Percentiles rank a stretch among this genome's conserved stretches.
Conservation (phyloP, 2,113 vertebrate genomes). For the Pygoscelis antarcticus region DNA sequence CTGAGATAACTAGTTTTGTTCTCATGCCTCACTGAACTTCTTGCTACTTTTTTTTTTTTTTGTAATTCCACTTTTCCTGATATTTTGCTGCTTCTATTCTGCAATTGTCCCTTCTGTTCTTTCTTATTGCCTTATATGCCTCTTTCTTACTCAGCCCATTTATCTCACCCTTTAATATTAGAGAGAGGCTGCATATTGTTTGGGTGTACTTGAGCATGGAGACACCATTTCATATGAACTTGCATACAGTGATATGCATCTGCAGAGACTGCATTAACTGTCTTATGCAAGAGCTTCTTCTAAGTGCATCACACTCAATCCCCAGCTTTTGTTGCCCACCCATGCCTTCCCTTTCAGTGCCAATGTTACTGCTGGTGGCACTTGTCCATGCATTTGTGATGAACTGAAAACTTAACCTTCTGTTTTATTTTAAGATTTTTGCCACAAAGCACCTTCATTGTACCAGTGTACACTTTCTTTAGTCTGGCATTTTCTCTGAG, state of each 20-base stretch:
- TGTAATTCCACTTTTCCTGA: background rate
- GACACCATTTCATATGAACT: background rate
- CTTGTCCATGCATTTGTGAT: background rate
- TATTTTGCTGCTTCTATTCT: background rate
- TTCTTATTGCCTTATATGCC: background rate
- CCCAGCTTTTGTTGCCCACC: background rate
- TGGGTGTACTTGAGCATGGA: background rate
- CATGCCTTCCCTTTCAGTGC: background rate
- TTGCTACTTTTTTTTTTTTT: background rate
- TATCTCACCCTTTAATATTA: background rate
- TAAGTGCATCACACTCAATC: rapidly evolving
- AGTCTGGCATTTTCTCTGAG: background rate
- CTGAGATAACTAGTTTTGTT: background rate
- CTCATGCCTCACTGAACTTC: background rate
- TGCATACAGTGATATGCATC: rapidly evolving
- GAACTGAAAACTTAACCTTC: background rate
- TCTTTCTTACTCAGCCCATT: background rate
- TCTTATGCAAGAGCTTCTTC: background rate
- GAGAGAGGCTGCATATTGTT: background rate
- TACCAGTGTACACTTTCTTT: background rate
- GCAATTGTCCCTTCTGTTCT: background rate
- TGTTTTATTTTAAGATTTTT: background rate
- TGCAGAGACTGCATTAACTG: background rate
- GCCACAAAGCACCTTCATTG: background rate
- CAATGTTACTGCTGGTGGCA: background rate